Evolutionary conservation across 2,888 invertebrate genomes (phyloP).

Genomic region (Biston betularia): DNA sequence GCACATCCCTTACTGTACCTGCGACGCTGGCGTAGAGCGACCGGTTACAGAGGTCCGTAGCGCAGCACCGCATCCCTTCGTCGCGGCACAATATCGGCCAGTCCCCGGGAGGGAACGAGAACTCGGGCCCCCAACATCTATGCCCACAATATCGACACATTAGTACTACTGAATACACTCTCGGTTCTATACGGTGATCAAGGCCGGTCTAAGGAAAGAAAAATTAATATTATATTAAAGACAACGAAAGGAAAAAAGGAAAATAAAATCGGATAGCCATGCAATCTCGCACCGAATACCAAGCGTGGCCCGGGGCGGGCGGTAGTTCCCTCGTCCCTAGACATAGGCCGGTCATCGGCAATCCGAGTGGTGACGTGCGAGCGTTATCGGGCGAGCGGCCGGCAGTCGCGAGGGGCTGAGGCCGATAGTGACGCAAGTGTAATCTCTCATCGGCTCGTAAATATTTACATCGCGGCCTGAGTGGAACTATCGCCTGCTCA

Average conservation of each 20-base stretch:
- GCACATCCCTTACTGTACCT: constrained; percentile 77
- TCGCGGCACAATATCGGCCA: constrained; percentile 88
- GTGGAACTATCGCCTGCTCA: constrained; percentile 23
- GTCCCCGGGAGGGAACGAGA: constrained; percentile 87
- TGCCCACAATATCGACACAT: constrained; percentile 68
- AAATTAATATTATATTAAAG: constrained; percentile 70
- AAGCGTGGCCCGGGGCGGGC: constrained; percentile 55
- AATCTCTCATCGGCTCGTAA: constrained; percentile 33
- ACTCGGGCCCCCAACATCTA: constrained; percentile 88
- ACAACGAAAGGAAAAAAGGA: constrained; percentile 61
- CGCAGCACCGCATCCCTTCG: constrained; percentile 87
- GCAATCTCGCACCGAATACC: constrained; percentile 74
- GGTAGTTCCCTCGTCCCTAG: constrained; percentile 22
- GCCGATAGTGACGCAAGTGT: constrained; percentile 36
- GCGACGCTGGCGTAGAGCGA: constrained; percentile 54
- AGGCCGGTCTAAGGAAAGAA: constrained; percentile 77
- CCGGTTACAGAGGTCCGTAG: constrained; percentile 90
- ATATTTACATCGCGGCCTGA: constrained; percentile 22
- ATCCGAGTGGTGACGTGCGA: constrained; percentile 4
- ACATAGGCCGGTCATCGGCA: not conserved
- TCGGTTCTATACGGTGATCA: constrained; percentile 78
- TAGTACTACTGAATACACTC: constrained; percentile 53
- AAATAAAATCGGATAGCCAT: constrained; percentile 67
- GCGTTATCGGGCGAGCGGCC: constrained; percentile 14
- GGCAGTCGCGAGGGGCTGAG: constrained; percentile 25